These are phyloP conservation scores for Hypotaenidia philippensis DNA, from an alignment of 2,797 vertebrate species.

Conservation along the genomic window DNA sequence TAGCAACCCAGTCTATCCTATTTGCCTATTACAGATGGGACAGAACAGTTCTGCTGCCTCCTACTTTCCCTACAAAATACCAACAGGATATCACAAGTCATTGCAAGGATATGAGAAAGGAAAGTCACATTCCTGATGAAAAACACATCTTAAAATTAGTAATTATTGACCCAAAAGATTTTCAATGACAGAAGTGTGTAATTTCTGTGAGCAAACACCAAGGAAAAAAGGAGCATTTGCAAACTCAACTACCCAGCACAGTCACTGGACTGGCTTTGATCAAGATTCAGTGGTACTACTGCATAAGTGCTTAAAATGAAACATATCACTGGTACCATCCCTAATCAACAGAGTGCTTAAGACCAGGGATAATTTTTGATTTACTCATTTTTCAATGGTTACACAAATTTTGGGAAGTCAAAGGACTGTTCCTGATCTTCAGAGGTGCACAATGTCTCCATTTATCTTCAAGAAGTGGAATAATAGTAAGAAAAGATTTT, in stretches of 20 bases:
- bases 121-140: background rate
- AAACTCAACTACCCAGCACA: background rate
- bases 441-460: background rate
- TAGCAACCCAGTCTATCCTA: background rate
- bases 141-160: background rate
- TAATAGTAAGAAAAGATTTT: background rate
- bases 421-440: background rate
- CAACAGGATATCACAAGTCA: background rate
- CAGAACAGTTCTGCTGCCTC: background rate
- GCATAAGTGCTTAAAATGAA: background rate
- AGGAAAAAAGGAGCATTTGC: background rate
- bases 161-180: background rate
- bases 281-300: background rate
- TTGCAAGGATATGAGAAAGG: background rate
- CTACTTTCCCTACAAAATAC: background rate
- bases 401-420: background rate
- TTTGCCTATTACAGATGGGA: background rate
- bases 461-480: background rate
- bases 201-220: background rate
- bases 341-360: background rate
- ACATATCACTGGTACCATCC: rapidly evolving
- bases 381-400: background rate
- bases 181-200: background rate
- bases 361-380: background rate
- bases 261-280: background rate